Evolutionary conservation across 2,888 invertebrate species (phyloP), one percentile per base, ranked within the genome.

Genomic region (Scotopteryx bipunctaria): DNA sequence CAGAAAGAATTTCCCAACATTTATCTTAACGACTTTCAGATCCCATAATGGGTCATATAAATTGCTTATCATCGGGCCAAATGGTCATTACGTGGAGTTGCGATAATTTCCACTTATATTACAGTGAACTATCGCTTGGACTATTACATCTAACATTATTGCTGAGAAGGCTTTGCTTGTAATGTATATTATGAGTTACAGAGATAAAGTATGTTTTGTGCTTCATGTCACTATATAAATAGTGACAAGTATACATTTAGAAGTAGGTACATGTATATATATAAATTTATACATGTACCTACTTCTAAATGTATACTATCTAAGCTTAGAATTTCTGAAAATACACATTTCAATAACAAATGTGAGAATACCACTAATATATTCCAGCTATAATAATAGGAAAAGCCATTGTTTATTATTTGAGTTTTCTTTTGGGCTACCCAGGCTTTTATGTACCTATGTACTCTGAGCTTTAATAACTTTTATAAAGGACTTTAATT

Each of bases 41-140:
- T 78, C 71, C 76, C 68, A 63, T 79, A 83, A 83, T 81, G 81
- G 81, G 65, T 78, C 74, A 78, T 78, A 82, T 84, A 83, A 83
- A 84, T 85, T 81, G 76, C 79, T 78, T 78, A 80, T 79, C 81
- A 80, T 80, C 77, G 68, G 69, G 57, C 59, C 61, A 57, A 69
- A 63, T 64, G 69, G 67, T 71, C 74, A 73, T 78, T 80, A 76
- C 56, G 73, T 60, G 55, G 66, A 71, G 71, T 67, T 71, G 74
- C 63, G 63, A 70, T 67, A 66, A 69, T 64, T 61, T 61, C 57
- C 47, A 46, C 48, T 55, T 36, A 35, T 35, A 35, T 44, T 35
- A 17, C 25, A 17, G 41, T 31, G 31, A 36, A 44, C 48, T 40
- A 41, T 14, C 37, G 38, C 17, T 15, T 8, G 19, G 33, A 23